Evolutionary conservation across 2,113 vertebrate species (phyloP).

Genomic region (Aegithalos caudatus): DNA sequence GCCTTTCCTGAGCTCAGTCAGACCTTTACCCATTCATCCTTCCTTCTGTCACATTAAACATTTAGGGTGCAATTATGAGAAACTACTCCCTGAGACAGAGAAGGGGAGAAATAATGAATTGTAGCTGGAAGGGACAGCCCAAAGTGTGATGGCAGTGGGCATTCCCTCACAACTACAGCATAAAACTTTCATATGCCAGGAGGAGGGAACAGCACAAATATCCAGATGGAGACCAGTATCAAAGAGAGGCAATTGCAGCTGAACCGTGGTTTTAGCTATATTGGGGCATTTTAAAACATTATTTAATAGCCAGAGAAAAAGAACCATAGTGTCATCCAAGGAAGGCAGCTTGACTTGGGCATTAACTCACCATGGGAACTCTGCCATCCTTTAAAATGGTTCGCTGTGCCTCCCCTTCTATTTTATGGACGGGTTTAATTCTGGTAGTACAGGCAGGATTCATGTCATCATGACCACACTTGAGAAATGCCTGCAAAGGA

Average conservation of each 20-base stretch:
- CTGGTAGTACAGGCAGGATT: not conserved
- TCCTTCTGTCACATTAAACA: conserved; percentile 31
- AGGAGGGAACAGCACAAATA: not conserved
- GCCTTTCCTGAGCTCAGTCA: not conserved
- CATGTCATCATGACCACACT: not conserved
- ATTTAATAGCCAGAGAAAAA: not conserved
- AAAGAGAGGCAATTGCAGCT: not conserved
- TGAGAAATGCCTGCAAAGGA: not conserved
- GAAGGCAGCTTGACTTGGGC: not conserved
- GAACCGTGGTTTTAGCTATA: not conserved
- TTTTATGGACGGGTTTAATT: conserved; percentile 11
- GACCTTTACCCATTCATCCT: not conserved
- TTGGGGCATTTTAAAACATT: not conserved
- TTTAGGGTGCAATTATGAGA: conserved; percentile 30
- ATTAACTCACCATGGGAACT: not conserved
- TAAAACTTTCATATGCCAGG: not conserved
- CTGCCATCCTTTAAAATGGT: not conserved
- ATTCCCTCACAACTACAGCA: not conserved
- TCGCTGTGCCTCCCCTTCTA: not conserved
- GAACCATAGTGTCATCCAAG: not conserved
- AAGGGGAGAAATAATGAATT: not conserved
- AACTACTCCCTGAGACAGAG: conserved; percentile 6
- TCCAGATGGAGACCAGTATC: not conserved
- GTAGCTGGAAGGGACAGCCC: not conserved
- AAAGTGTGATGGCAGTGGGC: not conserved